Base-by-base conservation (phyloP, 1,140 invertebrate species). In the Globodera ellingtonae region DNA sequence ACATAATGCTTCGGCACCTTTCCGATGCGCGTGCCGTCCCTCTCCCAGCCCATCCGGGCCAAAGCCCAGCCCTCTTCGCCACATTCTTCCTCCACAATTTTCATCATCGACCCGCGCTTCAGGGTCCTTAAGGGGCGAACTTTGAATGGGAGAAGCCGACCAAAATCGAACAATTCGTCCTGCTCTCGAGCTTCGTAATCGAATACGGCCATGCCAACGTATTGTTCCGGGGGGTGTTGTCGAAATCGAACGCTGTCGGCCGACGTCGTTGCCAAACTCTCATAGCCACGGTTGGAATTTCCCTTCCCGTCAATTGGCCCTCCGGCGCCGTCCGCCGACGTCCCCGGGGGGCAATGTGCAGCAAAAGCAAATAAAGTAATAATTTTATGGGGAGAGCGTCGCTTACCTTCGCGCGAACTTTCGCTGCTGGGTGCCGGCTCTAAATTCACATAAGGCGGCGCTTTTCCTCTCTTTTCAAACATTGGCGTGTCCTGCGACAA, bases 51-150 rank as follows among this genome's bases (percentile, higher is more conserved):
- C 24, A 81, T 50, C 0, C 73, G 76, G 21, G 80, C 80, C 47
- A 81, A 18, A 6, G 77, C 73, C 80, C 80, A 81, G n/a, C 80
- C 80, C 47, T 81, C 80, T 9, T 81, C 75, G 10, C 72, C 80
- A 79, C 80, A 70, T 10, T 81, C 78, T n/a, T 81, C 72, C 7
- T 66, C 50, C 46, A 81, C 35, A 76, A 81, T 81, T 69, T 81
- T 79, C 47, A 80, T 78, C 21, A 81, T 75, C 21, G 80, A 81
- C 24, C 80, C 80, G n/a, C 52, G 78, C n/a, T 65, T 59, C 1
- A 81, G 50, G 8, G 80, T 62, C 18, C 73, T 75, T n/a, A 77
- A 69, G 13, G 3, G 44, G 18, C 4, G 35, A 24, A 69, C 1
- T 21, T 24, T 47, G 5, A 6, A 66, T 3, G 10, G 47, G 21